phyloP scores from a whole-genome alignment of 2,113 vertebrate species.

The Leucopternis melanops region DNA sequence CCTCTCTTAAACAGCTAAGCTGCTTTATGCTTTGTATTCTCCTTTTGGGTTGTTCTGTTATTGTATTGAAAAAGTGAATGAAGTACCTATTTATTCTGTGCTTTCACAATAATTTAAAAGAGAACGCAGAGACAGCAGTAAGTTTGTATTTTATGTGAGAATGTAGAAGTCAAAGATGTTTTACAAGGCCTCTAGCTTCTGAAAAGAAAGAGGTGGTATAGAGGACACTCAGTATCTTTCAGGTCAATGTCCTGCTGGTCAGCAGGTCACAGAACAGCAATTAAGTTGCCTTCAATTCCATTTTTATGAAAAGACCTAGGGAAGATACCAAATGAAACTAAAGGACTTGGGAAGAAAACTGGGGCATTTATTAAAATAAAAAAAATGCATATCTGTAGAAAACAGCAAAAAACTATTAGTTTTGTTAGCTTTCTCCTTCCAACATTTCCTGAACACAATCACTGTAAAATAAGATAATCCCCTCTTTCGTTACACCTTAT shows the following conservation, averaged over 20 bases:
- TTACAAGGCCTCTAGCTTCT: conserved; percentile 33
- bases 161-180: conserved; percentile 51
- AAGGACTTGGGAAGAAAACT: neutral
- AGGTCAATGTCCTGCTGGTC: conserved; percentile 61
- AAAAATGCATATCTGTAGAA: neutral
- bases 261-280: conserved; percentile 55
- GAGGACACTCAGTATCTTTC: conserved; percentile 30
- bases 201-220: conserved; percentile 39
- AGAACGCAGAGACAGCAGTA: conserved; percentile 28
- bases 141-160: conserved; percentile 46
- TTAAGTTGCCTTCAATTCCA: conserved; percentile 40
- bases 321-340: neutral
- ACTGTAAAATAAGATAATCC: conserved; percentile 28
- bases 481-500: conserved; percentile 10
- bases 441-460: neutral
- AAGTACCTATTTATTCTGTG: conserved; percentile 44
- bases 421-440: conserved; percentile 1
- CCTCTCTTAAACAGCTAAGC: neutral
- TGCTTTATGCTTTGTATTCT: neutral
- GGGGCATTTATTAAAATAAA: neutral
- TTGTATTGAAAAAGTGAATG: conserved; percentile 34
- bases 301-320: conserved; percentile 16
- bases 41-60: conserved; percentile 21
- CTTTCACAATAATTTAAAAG: conserved; percentile 59
- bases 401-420: neutral